phyloP scores from a whole-genome alignment of 2,113 vertebrate species.

The Pygoscelis antarcticus region DNA sequence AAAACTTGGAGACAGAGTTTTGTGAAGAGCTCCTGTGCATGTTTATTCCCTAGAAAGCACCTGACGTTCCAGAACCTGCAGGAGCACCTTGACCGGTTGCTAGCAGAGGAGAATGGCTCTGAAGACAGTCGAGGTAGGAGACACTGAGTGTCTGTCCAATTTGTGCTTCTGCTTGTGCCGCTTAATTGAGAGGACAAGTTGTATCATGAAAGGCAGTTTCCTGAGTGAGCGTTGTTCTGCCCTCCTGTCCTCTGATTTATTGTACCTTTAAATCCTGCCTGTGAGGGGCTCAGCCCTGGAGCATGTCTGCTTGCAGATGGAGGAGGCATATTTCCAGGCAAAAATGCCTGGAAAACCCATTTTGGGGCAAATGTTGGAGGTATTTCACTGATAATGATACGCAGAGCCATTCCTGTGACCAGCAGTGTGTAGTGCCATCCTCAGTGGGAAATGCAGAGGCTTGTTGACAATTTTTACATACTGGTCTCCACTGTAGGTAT shows the following conservation, averaged over 20 bases:
- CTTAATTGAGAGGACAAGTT: not conserved
- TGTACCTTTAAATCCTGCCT: not conserved
- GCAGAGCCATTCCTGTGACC: not conserved
- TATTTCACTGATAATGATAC: not conserved
- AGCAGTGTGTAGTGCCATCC: not conserved
- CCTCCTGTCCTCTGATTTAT: not conserved
- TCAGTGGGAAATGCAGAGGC: not conserved
- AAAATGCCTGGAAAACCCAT: not conserved
- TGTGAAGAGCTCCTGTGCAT: not conserved
- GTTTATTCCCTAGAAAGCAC: conserved; percentile 80
- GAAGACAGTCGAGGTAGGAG: conserved; percentile 82
- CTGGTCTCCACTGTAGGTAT: not conserved
- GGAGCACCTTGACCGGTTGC: conserved; percentile 85
- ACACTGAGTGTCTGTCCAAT: not conserved
- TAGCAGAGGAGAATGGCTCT: conserved; percentile 79
- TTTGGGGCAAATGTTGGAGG: not conserved
- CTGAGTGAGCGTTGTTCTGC: not conserved
- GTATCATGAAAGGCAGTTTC: not conserved
- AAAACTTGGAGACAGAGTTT: not conserved
- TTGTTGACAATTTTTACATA: not conserved
- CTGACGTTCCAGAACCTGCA: conserved; percentile 92
- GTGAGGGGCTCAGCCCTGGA: not conserved
- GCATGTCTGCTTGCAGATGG: not conserved
- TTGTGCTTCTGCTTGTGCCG: not conserved
- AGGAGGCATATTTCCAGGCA: not conserved